Percentiles rank a stretch among this genome's conserved stretches.
Evolutionary conservation across 2,113 vertebrate species (phyloP).

Genomic region (Archocentrus centrarchus): DNA sequence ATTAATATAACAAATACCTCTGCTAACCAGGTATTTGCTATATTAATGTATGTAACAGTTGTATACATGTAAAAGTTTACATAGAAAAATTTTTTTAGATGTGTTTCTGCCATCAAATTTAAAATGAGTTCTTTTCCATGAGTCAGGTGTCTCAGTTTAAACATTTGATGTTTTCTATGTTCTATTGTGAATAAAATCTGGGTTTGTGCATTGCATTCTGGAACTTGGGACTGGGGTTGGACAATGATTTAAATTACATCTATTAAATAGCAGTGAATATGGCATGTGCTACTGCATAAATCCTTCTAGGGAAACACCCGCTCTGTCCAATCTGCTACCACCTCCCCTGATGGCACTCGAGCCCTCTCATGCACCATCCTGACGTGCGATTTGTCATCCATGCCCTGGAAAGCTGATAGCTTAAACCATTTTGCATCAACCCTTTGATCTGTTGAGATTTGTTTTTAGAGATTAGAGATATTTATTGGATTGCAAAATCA

Average conservation of each 20-base stretch:
- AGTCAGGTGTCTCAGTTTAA: background rate
- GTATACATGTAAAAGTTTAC: background rate
- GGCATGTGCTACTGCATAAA: background rate
- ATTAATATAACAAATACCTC: no score
- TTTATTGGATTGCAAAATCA: conserved; percentile 16
- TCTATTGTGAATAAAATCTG: background rate
- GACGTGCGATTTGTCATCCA: conserved; percentile 20
- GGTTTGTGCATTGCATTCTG: background rate
- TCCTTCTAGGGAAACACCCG: background rate
- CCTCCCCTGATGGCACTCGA: background rate
- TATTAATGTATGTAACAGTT: background rate
- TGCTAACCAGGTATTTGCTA: background rate
- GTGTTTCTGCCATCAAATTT: background rate
- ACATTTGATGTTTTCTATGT: background rate
- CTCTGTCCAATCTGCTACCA: background rate
- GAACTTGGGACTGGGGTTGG: background rate
- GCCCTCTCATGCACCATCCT: background rate
- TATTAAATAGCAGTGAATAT: background rate
- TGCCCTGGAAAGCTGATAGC: conserved; percentile 15
- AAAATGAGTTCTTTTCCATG: background rate
- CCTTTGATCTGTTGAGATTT: conserved; percentile 29
- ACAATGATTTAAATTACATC: background rate
- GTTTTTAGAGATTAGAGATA: conserved; percentile 14
- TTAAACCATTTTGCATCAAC: conserved; percentile 33
- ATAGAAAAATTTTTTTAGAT: background rate